These are phyloP conservation scores for Odontocolon sp. DNA, from an alignment of 2,888 invertebrate genomes.

Conservation along the genomic window DNA sequence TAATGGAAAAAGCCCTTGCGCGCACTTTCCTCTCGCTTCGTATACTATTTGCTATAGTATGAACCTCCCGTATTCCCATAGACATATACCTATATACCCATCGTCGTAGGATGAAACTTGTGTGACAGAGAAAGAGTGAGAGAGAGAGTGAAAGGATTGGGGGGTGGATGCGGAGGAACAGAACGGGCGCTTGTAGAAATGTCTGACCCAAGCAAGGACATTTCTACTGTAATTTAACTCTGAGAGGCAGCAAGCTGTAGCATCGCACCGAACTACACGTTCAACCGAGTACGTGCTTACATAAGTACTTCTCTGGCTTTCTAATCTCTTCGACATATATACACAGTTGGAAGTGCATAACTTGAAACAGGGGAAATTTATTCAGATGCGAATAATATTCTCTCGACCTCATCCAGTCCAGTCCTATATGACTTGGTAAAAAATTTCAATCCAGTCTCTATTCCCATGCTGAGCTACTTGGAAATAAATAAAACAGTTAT, in stretches of 20 bases:
- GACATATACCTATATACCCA: no score
- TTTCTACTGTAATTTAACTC: slow-evolving; percentile 54
- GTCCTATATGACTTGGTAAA: slow-evolving; percentile 27
- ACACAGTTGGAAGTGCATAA: background rate
- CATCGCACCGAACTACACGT: slow-evolving; percentile 20
- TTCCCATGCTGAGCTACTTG: background rate
- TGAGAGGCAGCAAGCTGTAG: slow-evolving; percentile 10
- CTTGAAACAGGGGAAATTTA: slow-evolving; percentile 23
- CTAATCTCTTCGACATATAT: slow-evolving; percentile 53
- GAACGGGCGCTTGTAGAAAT: slow-evolving; percentile 7
- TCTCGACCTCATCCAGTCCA: slow-evolving; percentile 7
- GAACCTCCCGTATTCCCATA: no score
- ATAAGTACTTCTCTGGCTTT: slow-evolving; percentile 25
- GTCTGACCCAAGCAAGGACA: slow-evolving; percentile 48
- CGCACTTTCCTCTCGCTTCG: slow-evolving; percentile 2
- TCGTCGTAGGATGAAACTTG: slow-evolving; percentile 27
- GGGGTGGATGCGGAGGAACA: no score
- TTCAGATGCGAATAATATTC: slow-evolving; percentile 26
- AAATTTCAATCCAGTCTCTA: slow-evolving; percentile 33
- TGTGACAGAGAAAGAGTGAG: background rate
- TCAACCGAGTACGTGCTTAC: slow-evolving; percentile 35
- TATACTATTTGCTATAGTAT: slow-evolving; percentile 12
- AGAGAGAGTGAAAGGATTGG: no score
- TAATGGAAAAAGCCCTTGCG: slow-evolving; percentile 58
- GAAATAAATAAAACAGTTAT: no score